A percentile compares a stretch with the other conserved stretches of the same genome.
Conservation (phyloP, 2,888 invertebrate species). For the Archaeoteleia sp. region DNA sequence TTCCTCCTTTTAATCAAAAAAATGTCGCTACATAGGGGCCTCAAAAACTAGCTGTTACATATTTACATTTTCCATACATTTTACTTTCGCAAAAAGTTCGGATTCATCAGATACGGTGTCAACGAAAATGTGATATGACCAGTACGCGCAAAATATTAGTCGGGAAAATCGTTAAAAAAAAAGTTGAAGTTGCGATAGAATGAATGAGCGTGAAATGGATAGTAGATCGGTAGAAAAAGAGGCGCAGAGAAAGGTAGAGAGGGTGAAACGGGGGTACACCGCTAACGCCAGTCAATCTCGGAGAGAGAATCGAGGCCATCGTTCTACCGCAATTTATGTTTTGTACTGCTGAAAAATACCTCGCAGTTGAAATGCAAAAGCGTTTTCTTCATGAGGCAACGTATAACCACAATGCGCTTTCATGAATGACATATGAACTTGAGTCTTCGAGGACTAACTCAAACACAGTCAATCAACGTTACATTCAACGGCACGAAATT, state of each 20-base stretch:
- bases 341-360: conserved; percentile 57
- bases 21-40: no score
- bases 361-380: conserved; percentile 28
- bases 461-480: neutral
- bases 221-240: conserved; percentile 16
- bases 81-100: no score
- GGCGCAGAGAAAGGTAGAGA: conserved; percentile 8
- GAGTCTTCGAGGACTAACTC: neutral
- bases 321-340: conserved; percentile 61
- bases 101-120: no score
- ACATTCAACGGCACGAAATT: no score
- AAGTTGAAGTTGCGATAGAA: conserved; percentile 23
- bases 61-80: no score
- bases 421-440: conserved; percentile 2
- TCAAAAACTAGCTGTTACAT: no score
- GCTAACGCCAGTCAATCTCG: conserved; percentile 58
- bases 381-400: conserved; percentile 17
- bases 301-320: conserved; percentile 59
- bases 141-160: no score
- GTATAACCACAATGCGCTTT: conserved; percentile 7
- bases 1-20: no score
- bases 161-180: no score
- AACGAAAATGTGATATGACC: no score
- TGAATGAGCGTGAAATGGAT: conserved; percentile 26
- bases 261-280: conserved; percentile 19